Conservation (phyloP, 1,140 invertebrate species). For the Lanistes nyassanus region DNA sequence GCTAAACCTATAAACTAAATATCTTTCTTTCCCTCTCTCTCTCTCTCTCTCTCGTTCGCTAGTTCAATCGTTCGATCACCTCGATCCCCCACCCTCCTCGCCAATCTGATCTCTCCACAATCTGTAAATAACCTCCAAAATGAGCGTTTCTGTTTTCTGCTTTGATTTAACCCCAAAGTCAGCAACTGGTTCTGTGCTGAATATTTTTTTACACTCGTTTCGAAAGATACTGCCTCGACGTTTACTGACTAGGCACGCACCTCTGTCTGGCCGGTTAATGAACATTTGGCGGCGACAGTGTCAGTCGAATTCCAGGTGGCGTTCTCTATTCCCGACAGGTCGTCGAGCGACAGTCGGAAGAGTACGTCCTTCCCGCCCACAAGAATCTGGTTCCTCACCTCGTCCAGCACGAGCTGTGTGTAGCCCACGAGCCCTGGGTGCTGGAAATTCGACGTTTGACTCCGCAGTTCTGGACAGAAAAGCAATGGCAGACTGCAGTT, state of each 20-base stretch:
- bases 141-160: background rate
- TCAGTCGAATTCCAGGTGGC: conserved; percentile 79
- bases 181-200: background rate
- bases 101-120: background rate
- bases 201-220: background rate
- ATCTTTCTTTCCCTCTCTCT: background rate
- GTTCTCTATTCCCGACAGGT: conserved; percentile 77
- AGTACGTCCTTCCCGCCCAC: conserved; percentile 75
- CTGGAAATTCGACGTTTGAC: conserved; percentile 32
- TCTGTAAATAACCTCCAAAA: background rate
- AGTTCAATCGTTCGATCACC: background rate
- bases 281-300: conserved; percentile 78
- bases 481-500: too few relatives aligned
- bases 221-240: background rate
- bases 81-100: background rate
- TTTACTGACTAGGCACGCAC: conserved; percentile 41
- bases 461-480: conserved; percentile 30
- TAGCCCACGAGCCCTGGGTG: conserved; percentile 38
- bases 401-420: conserved; percentile 49
- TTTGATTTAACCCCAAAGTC: background rate
- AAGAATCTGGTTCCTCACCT: conserved; percentile 40
- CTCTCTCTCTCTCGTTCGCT: conserved; percentile 1
- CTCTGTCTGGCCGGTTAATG: conserved; percentile 86
- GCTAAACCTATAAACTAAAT: background rate
- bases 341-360: conserved; percentile 80